Conservation (phyloP, 2,888 invertebrate genomes). For the Heliothis peltigera region DNA sequence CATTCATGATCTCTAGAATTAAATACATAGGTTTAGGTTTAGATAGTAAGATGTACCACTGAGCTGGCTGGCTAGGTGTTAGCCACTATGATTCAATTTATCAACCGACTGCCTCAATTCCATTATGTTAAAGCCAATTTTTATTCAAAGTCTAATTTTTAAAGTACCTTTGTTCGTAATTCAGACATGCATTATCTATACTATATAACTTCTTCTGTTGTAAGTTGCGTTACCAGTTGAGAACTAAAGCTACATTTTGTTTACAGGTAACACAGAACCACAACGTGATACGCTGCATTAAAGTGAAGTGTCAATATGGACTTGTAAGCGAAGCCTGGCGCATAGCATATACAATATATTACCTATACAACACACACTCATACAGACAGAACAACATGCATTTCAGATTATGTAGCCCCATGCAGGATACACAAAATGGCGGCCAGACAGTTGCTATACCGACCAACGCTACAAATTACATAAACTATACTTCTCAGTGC, state of each 20-base stretch:
- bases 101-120: too few relatives aligned
- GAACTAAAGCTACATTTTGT: conserved; percentile 20
- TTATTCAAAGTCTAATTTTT: too few relatives aligned
- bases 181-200: too few relatives aligned
- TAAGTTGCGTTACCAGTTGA: background rate
- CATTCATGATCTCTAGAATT: too few relatives aligned
- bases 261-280: conserved; percentile 74
- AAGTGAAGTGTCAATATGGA: conserved; percentile 88
- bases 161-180: too few relatives aligned
- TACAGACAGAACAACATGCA: conserved; percentile 71
- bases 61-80: too few relatives aligned
- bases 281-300: conserved; percentile 77
- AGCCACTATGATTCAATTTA: too few relatives aligned
- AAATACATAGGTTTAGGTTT: too few relatives aligned
- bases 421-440: conserved; percentile 31
- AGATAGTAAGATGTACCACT: too few relatives aligned
- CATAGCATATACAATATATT: conserved; percentile 76
- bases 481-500: conserved; percentile 48
- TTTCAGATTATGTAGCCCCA: conserved; percentile 57
- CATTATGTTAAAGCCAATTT: too few relatives aligned
- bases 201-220: too few relatives aligned
- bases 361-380: conserved; percentile 61
- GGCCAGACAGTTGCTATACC: conserved; percentile 66
- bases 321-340: conserved; percentile 84
- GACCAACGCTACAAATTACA: conserved; percentile 48